Evolutionary conservation across 1,140 invertebrate species (phyloP), one percentile per base, ranked within the genome.

Genomic region (Lasioglossum albipes): DNA sequence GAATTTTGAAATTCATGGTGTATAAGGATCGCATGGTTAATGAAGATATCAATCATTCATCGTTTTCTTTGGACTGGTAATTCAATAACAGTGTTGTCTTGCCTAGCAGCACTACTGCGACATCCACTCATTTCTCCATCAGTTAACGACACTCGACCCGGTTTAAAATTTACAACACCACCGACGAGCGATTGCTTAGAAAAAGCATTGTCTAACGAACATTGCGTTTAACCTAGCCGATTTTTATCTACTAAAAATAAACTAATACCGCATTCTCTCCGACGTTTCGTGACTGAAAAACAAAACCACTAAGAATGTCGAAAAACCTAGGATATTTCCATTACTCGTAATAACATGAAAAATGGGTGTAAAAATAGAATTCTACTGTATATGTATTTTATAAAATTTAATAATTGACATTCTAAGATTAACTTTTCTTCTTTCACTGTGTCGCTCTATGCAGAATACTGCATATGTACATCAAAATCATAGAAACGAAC

Each of bases 131-230:
- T 59, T 59, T 59, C 57, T 59, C 18, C 57, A 59, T 59, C 57
- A 59, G 57, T 59, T 59, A 59, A 59, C 57, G 57, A 59, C 57
- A 59, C 57, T 59, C 57, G 57, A 59, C 57, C 57, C n/a, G 57
- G n/a, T 59, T 59, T 59, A n/a, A 59, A 59, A 59, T 59, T 59
- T 9, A 59, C 57, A 59, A n/a, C 57, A 59, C 57, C 57, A 22
- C 2, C 57, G n/a, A 59, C n/a, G 57, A 59, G 57, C 57, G 22
- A 59, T 59, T 59, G 57, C 57, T 59, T 59, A 20, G 57, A 7
- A 59, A 59, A 20, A 20, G n/a, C 20, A 59, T 7, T n/a, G 9
- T 59, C 20, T n/a, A n/a, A 59, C 20, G 22, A 59, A 59, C 57
- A 7, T 59, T n/a, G 57, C 20, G 2, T 59, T 59, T 9, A 59